Base-by-base conservation (phyloP, 2,797 vertebrate genomes). In the Coregonus sp. region DNA sequence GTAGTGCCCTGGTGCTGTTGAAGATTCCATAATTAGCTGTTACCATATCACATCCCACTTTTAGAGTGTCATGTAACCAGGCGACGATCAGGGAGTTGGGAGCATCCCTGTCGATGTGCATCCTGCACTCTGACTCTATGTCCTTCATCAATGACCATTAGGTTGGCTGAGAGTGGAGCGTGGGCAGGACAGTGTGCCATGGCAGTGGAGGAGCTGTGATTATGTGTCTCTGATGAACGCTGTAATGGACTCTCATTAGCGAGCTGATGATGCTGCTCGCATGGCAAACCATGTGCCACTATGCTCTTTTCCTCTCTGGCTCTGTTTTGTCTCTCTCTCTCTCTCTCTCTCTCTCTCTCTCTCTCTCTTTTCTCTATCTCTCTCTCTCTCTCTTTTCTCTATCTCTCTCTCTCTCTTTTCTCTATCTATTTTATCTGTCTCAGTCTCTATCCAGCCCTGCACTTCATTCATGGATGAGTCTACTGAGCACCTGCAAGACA, bases 231-330 rank as follows among this genome's bases (percentile, higher is more conserved):
- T 89, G 90, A 87, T 11, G 40, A 47, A 85, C 83, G 50, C 73
- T 86, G 88, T 90, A 89, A 90, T 88, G 87, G 81, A 82, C 80
- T 83, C 85, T 88, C 89, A 88, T 91, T 90, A 91, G 56, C 76
- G 77, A 82, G 84, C 83, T 82, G 86, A 88, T 89, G 86, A 86
- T 88, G 86, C 84, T 70, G 84, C 86, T 83, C 68, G 83, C 84
- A 80, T 80, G 77, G 82, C 75, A 88, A 81, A 80, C 81, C 52
- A 66, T 69, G 77, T 84, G 80, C 84, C 76, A 37, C 70, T 40
- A 18, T 31, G 5, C 63, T 15, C 25, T 15, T 14, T 35, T 52
- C 12, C 31, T 67, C 29, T 35, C 31, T 33, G 4, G 35, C 7
- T 47, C 35, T 9, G 35, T 74, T 56, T 72, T 63, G 20, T 20